A percentile compares a stretch with the other conserved stretches of the same genome.
These are phyloP conservation scores for Lampris megalopsis DNA, from an alignment of 2,113 vertebrate species.

Conservation along the genomic window DNA sequence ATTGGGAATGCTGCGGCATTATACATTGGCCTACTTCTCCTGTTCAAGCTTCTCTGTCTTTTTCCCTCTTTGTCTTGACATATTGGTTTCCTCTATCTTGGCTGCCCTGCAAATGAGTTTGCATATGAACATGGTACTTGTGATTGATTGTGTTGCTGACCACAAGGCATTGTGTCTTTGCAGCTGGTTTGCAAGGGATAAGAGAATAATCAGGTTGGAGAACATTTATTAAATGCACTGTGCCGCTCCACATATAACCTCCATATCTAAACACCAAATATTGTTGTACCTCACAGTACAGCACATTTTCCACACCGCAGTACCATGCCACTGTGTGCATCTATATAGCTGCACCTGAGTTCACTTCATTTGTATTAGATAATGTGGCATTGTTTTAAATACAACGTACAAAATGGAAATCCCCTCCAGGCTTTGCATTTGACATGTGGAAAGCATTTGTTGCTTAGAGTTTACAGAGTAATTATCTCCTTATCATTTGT, in stretches of 20 bases:
- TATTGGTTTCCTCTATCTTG: slow-evolving; percentile 52
- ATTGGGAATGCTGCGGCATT: neutral
- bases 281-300: too few relatives aligned
- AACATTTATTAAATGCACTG: too few relatives aligned
- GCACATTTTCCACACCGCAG: too few relatives aligned
- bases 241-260: too few relatives aligned
- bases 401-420: too few relatives aligned
- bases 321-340: too few relatives aligned
- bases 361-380: too few relatives aligned
- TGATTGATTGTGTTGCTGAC: slow-evolving; percentile 13
- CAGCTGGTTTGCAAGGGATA: neutral
- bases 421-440: neutral
- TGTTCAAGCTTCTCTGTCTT: slow-evolving; percentile 23
- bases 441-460: neutral
- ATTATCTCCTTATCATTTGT: neutral
- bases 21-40: slow-evolving; percentile 23
- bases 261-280: too few relatives aligned
- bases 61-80: slow-evolving; percentile 38
- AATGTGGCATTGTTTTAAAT: too few relatives aligned
- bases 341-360: too few relatives aligned
- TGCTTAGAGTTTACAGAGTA: neutral
- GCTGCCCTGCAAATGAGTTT: slow-evolving; percentile 24
- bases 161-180: neutral
- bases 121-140: slow-evolving; percentile 10
- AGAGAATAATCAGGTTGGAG: neutral